Conservation (phyloP, 2,888 invertebrate genomes). For the Aleiodes alternator region DNA sequence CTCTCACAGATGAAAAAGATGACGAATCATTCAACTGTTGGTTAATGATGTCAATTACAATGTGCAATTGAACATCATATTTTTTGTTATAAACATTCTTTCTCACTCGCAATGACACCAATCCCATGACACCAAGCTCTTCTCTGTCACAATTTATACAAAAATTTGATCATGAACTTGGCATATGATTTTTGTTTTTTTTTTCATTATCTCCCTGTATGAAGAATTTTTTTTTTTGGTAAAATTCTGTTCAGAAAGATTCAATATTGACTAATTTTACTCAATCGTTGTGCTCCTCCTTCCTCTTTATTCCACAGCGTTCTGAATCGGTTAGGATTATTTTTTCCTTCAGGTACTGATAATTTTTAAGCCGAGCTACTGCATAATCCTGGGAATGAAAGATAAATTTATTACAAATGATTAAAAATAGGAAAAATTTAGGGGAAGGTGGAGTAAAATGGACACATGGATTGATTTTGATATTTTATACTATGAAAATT, state of each 20-base stretch:
- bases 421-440: background rate
- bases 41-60: slow-evolving; percentile 17
- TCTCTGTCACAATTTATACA: too few species aligned
- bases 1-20: background rate
- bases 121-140: too few species aligned
- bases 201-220: background rate
- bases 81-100: slow-evolving; percentile 15
- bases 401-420: background rate
- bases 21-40: slow-evolving; percentile 13
- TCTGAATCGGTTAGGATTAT: slow-evolving; percentile 59
- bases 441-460: too few species aligned
- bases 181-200: background rate
- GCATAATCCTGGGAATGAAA: slow-evolving; percentile 80
- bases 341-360: slow-evolving; percentile 80
- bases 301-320: slow-evolving; percentile 57
- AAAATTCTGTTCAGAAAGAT: background rate
- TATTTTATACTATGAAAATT: too few species aligned
- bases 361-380: slow-evolving; percentile 79
- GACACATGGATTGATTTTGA: too few species aligned
- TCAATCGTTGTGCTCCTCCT: slow-evolving; percentile 59
- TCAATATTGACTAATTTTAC: slow-evolving; percentile 29
- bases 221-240: background rate
- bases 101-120: background rate
- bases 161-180: background rate
- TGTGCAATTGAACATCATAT: slow-evolving; percentile 18